These are phyloP conservation scores for Mactra quadrangularis DNA, from an alignment of 1,140 invertebrate genomes.

Conservation along the genomic window DNA sequence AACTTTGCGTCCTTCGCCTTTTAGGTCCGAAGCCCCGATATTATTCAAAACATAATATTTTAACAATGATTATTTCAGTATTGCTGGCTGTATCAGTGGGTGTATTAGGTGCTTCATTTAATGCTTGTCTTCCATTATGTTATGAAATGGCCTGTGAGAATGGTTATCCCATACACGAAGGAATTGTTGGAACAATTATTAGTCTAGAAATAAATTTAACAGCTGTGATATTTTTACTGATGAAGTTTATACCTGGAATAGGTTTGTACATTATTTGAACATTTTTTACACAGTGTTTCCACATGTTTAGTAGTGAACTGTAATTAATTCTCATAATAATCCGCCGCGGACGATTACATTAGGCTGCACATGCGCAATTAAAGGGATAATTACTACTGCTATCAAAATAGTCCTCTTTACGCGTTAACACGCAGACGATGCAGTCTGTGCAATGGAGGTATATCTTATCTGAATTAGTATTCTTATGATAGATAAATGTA, in stretches of 20 bases:
- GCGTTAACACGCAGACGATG: neutral
- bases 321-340: neutral
- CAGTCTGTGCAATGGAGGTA: no score
- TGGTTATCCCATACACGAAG: slow-evolving; percentile 60
- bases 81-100: slow-evolving; percentile 27
- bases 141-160: slow-evolving; percentile 62
- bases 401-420: neutral
- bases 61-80: slow-evolving; percentile 52
- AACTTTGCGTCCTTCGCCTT: no score
- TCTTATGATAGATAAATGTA: no score
- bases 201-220: slow-evolving; percentile 51
- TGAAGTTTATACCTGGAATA: slow-evolving; percentile 60
- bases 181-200: slow-evolving; percentile 38
- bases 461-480: no score
- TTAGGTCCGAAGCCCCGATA: no score
- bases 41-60: no score
- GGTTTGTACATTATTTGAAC: slow-evolving; percentile 31
- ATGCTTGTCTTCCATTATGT: slow-evolving; percentile 43
- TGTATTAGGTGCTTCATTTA: slow-evolving; percentile 5
- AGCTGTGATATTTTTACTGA: slow-evolving; percentile 54
- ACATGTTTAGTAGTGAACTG: no score
- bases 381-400: neutral
- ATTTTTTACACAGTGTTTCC: no score
- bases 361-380: neutral
- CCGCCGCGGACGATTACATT: neutral